A percentile compares a stretch with the other conserved stretches of the same genome.
Evolutionary conservation across 2,797 vertebrate genomes (phyloP).

Genomic region (Labroides dimidiatus): DNA sequence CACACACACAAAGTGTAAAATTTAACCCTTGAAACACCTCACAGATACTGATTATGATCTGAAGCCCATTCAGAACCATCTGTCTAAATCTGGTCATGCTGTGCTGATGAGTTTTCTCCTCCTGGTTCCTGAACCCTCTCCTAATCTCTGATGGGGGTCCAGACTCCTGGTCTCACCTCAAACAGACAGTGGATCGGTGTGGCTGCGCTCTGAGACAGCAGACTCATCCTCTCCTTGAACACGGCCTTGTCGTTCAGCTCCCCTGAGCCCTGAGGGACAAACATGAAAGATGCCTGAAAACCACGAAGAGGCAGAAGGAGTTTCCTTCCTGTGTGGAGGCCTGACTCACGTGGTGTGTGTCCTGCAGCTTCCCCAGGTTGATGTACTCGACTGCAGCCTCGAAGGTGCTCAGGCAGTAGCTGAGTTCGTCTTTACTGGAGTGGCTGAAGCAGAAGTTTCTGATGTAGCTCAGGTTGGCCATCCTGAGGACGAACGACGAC

Average conservation of each 20-base stretch:
- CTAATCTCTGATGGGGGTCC: too few species aligned
- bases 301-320: rapidly evolving
- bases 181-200: constrained; percentile 91
- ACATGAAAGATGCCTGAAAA: background rate
- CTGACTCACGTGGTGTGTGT: constrained; percentile 49
- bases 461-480: constrained; percentile 97
- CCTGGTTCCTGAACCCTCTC: too few species aligned
- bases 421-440: constrained; percentile 93
- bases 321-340: background rate
- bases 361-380: constrained; percentile 90
- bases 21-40: too few species aligned
- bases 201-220: constrained; percentile 88
- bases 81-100: too few species aligned
- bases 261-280: constrained; percentile 82
- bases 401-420: constrained; percentile 94
- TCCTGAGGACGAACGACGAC: constrained; percentile 79
- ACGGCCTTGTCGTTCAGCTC: constrained; percentile 85
- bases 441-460: constrained; percentile 96
- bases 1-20: too few species aligned
- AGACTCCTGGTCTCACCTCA: constrained; percentile 83
- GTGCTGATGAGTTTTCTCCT: too few species aligned
- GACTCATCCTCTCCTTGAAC: constrained; percentile 91
- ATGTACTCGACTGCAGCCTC: constrained; percentile 95
- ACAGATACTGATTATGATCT: too few species aligned
- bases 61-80: too few species aligned